These are phyloP conservation scores for Morpho helenor DNA, from an alignment of 2,888 invertebrate genomes.

Conservation along the genomic window DNA sequence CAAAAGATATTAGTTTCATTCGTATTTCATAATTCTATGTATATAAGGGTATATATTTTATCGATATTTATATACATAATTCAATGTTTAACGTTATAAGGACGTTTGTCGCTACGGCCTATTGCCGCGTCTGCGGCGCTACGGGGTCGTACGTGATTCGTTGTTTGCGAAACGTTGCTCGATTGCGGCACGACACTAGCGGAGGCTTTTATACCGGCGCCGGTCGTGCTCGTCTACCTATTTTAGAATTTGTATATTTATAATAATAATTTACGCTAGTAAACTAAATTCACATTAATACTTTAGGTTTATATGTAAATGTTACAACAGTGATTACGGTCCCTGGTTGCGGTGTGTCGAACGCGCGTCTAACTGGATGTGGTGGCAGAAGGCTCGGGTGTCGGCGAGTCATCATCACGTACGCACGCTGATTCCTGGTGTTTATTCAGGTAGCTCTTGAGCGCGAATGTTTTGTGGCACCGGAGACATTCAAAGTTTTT, in stretches of 20 bases:
- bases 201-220: conserved; percentile 24
- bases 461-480: conserved; percentile 95
- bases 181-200: conserved; percentile 54
- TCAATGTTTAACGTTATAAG: conserved; percentile 60
- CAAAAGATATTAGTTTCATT: conserved; percentile 80
- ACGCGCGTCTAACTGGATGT: conserved; percentile 40
- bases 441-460: conserved; percentile 97
- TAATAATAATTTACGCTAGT: conserved; percentile 54
- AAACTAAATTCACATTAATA: conserved; percentile 77
- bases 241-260: conserved; percentile 64
- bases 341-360: conserved; percentile 52
- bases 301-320: conserved; percentile 69
- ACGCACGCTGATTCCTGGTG: conserved; percentile 96
- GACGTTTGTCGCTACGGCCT: conserved; percentile 69
- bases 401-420: conserved; percentile 79
- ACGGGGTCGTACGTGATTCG: conserved; percentile 76
- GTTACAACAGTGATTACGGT: conserved; percentile 63
- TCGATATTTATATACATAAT: conserved; percentile 68
- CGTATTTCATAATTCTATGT: conserved; percentile 75
- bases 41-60: conserved; percentile 75
- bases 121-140: conserved; percentile 58
- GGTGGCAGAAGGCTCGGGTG: conserved; percentile 42
- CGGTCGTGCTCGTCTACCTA: conserved; percentile 43
- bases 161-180: conserved; percentile 80
- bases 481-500: conserved; percentile 94